Base-by-base conservation (phyloP, 2,888 invertebrate species). In the Bimastos eiseni region DNA sequence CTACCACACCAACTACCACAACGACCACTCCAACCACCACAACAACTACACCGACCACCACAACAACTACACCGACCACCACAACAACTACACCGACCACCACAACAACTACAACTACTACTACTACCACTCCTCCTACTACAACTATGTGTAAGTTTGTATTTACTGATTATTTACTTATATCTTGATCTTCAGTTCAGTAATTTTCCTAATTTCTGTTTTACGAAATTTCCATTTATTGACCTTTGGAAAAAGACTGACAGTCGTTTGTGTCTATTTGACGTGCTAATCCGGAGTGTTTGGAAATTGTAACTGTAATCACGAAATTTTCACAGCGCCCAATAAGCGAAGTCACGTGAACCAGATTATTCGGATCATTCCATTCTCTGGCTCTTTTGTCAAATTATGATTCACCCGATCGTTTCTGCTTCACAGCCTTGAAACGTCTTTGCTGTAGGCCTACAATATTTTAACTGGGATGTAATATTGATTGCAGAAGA, bases 41-140 rank as follows among this genome's bases (percentile, higher is more conserved):
- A 83, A 91, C 92, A 86, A 90, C 92, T 89, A 86, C 91, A 44
- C 90, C 92, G 83, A 91, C 91, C 38, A 91, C 92, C 55, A 91
- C 92, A 88, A 88, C 92, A 70, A 91, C 92, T 4, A 84, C 92
- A 38, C 92, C 91, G 33, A 90, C 92, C 0, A 92, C 92, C 34
- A 91, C 92, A 38, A 84, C 90, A 90, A 89, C 92, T 38, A 91
- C 92, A 34, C 91, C 92, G 30, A 90, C 91, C 84, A 89, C 92
- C 83, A 86, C 91, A 1, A 91, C 92, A 84, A 91, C 91, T 90
- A 90, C 91, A 86, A 91, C 90, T 88, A 91, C 90, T 30, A 89
- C 90, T 38, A 90, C 91, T 89, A 88, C 90, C 34, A 91, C 91
- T 37, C 91, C 91, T 49, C 90, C 92, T 83, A 90, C 92, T 83